These are phyloP conservation scores for Drosophila burlai DNA, from an alignment of 1,140 invertebrate species.

Conservation along the genomic window DNA sequence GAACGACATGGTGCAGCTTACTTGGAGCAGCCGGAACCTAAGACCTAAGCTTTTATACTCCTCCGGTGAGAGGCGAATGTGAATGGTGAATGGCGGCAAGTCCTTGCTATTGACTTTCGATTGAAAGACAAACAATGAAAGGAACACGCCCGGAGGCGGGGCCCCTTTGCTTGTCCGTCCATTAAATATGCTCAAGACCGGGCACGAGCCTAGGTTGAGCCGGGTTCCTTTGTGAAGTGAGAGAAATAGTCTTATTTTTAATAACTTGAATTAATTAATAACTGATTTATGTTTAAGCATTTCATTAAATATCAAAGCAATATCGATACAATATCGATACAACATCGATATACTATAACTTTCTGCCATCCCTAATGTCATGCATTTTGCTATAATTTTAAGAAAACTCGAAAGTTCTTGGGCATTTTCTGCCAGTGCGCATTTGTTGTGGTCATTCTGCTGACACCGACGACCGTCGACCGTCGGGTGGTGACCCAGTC, in stretches of 20 bases:
- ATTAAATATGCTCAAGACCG: constrained; percentile 68
- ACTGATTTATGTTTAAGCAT: too few species aligned
- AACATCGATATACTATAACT: neutral
- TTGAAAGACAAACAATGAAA: constrained; percentile 78
- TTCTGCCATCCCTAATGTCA: neutral
- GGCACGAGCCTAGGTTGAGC: constrained; percentile 26
- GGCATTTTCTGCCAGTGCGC: constrained; percentile 1
- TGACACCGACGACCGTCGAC: constrained; percentile 58
- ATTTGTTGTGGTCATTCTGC: constrained; percentile 79
- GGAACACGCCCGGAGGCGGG: constrained; percentile 54
- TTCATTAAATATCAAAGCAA: too few species aligned
- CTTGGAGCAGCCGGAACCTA: constrained; percentile 24
- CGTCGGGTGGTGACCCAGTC: constrained; percentile 53
- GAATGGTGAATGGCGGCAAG: constrained; percentile 1
- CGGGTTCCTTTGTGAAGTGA: neutral
- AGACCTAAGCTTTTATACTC: constrained; percentile 30
- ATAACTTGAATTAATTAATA: too few species aligned
- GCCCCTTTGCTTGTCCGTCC: constrained; percentile 59
- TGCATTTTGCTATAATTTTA: too few species aligned
- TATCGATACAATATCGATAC: too few species aligned
- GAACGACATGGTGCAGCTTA: constrained; percentile 69
- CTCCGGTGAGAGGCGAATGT: neutral
- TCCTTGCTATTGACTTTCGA: constrained; percentile 81
- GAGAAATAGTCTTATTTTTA: neutral
- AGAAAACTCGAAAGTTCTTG: neutral